Base-by-base conservation (phyloP, 2,888 invertebrate species). In the Tridacna crocea region DNA sequence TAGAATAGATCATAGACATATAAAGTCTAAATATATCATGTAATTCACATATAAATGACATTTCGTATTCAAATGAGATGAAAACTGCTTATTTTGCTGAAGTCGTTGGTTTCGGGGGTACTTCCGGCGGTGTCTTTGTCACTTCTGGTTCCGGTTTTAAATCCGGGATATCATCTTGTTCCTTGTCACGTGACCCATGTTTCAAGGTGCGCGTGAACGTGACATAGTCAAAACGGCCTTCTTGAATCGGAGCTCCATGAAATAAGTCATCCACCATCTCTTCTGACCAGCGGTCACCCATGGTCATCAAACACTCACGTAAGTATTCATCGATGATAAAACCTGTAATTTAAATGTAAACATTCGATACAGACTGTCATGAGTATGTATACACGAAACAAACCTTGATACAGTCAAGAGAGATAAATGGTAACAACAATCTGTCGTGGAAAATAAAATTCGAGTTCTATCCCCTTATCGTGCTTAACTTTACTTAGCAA, bases 231-330 rank as follows among this genome's bases (percentile, higher is more conserved):
- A 94, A 94, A 17, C 87, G 85, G 0, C 94, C 94, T 0, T 91
- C 88, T 24, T 70, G 80, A 36, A 94, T 93, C 12, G 93, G 94
- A 19, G 94, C 93, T 0, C 93, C 93, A 72, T 92, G 92, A 66
- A 94, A 92, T 6, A 94, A 88, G 46, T 94, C 94, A 73, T 94
- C 94, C 19, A 94, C 94, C 92, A 92, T 91, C n/a, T 93, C 94
- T 63, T 94, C 93, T 0, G 93, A 88, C 94, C 94, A 94, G 8
- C 94, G 86, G 80, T 94, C 94, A 27, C 94, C 94, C 94, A 94
- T 94, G 0, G 93, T 92, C 86, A 93, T 94, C 89, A 94, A 85
- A 51, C 92, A 90, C 75, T 93, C 93, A 8, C 93, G 90, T 13
- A 94, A 86, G 55, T 91, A 90, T 4, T 94, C 94, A 60, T 94